A percentile compares a stretch with the other conserved stretches of the same genome.
Conservation (phyloP, 2,113 vertebrate species). For the Gasterosteus nipponicus region DNA sequence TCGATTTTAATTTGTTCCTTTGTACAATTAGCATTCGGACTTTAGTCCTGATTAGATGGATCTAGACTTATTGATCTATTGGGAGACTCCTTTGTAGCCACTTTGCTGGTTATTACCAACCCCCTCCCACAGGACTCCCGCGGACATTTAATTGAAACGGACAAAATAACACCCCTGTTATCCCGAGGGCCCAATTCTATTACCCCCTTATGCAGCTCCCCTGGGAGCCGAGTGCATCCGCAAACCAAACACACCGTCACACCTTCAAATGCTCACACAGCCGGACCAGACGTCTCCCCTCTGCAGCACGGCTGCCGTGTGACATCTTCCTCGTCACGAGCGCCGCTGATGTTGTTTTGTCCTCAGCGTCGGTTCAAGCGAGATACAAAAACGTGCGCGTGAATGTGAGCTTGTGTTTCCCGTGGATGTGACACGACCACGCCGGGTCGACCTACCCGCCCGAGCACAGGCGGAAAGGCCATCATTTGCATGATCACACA, state of each 20-base stretch:
- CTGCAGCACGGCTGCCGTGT: slow-evolving; percentile 21
- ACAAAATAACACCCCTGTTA: slow-evolving; percentile 75
- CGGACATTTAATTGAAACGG: slow-evolving; percentile 78
- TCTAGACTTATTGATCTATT: slow-evolving; percentile 71
- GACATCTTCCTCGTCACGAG: slow-evolving; percentile 47
- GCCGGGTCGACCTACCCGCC: slow-evolving; percentile 43
- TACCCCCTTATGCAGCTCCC: slow-evolving; percentile 65
- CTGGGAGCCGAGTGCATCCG: slow-evolving; percentile 33
- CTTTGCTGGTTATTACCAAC: slow-evolving; percentile 60
- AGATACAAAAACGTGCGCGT: not conserved
- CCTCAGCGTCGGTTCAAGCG: slow-evolving; percentile 14
- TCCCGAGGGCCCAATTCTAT: slow-evolving; percentile 74
- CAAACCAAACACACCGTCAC: slow-evolving; percentile 16
- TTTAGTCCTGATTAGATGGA: slow-evolving; percentile 64
- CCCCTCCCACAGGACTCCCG: slow-evolving; percentile 53
- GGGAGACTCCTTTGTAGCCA: slow-evolving; percentile 59
- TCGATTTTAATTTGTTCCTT: slow-evolving; percentile 67
- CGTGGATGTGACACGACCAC: slow-evolving; percentile 51
- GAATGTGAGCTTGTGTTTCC: slow-evolving; percentile 34
- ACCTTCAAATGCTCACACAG: slow-evolving; percentile 40
- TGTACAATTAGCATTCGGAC: slow-evolving; percentile 62
- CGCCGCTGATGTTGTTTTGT: slow-evolving; percentile 44
- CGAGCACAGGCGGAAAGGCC: slow-evolving; percentile 67
- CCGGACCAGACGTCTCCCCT: slow-evolving; percentile 22
- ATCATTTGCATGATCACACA: slow-evolving; percentile 83